phyloP scores from a whole-genome alignment of 2,113 vertebrate species.

The Emydura subglobosa region DNA sequence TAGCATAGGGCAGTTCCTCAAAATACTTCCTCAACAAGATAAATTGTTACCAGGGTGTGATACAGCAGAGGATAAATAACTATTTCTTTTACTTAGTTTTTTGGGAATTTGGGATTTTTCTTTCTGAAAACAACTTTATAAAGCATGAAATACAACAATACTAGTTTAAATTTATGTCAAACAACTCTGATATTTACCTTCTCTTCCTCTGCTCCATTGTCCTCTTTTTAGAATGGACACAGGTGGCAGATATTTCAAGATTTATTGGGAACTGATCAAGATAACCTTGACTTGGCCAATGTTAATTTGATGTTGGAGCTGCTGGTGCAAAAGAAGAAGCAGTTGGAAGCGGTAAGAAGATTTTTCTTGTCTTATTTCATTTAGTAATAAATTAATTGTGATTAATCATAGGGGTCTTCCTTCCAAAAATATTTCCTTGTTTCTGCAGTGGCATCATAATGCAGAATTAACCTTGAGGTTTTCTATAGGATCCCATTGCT shows the following conservation, averaged over 20 bases:
- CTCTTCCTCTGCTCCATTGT: background rate
- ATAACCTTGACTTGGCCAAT: constrained; percentile 96
- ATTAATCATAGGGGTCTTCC: background rate
- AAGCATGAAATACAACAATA: background rate
- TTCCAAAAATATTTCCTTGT: background rate
- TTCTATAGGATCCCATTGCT: background rate
- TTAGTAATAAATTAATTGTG: background rate
- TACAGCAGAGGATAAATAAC: background rate
- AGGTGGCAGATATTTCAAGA: constrained; percentile 98
- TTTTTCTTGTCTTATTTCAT: background rate
- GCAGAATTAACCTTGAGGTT: background rate
- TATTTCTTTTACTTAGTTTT: background rate
- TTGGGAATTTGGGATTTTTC: background rate
- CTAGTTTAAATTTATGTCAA: constrained; percentile 26
- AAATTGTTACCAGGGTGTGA: background rate
- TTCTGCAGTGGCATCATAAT: background rate
- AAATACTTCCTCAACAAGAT: constrained; percentile 23
- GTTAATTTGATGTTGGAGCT: constrained; percentile 98
- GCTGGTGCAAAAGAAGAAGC: constrained; percentile 97
- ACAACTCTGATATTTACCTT: background rate
- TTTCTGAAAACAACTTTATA: background rate
- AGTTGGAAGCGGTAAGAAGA: constrained; percentile 92
- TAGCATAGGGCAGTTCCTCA: background rate
- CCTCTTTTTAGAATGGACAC: constrained; percentile 89
- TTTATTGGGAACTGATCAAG: constrained; percentile 93